These are phyloP conservation scores for Ophion slaviceki DNA, from an alignment of 2,888 invertebrate species.

Conservation along the genomic window DNA sequence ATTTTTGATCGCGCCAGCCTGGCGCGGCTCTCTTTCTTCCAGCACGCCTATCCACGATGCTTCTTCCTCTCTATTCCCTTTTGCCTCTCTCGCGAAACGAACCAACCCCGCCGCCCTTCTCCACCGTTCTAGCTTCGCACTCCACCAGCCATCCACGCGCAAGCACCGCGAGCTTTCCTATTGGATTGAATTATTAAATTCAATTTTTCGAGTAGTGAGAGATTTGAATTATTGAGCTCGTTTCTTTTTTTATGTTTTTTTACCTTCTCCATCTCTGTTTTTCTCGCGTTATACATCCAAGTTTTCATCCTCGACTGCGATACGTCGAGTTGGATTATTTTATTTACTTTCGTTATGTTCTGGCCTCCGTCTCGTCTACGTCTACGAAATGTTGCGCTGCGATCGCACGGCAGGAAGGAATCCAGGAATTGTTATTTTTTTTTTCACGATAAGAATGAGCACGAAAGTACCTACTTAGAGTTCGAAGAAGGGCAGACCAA, in stretches of 20 bases:
- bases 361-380: not conserved
- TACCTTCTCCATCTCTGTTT: slow-evolving; percentile 54
- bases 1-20: slow-evolving; percentile 80
- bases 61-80: slow-evolving; percentile 34
- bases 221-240: slow-evolving; percentile 82
- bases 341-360: slow-evolving; percentile 46
- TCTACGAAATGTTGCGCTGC: not conserved
- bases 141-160: slow-evolving; percentile 63
- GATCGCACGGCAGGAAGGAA: not conserved
- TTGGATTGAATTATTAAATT: slow-evolving; percentile 83
- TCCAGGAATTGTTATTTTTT: not conserved
- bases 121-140: slow-evolving; percentile 2
- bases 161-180: slow-evolving; percentile 75
- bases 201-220: slow-evolving; percentile 84
- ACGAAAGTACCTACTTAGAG: slow-evolving; percentile 5
- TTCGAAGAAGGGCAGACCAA: not conserved
- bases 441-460: not conserved
- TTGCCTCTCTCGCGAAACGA: slow-evolving; percentile 48
- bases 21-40: slow-evolving; percentile 19
- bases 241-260: slow-evolving; percentile 35
- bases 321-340: slow-evolving; percentile 41
- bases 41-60: slow-evolving; percentile 38
- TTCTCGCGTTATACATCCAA: slow-evolving; percentile 23
- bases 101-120: slow-evolving; percentile 14
- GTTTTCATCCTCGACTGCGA: slow-evolving; percentile 27